Evolutionary conservation across 2,888 invertebrate species (phyloP).

Genomic region (Hypsopygia costalis): DNA sequence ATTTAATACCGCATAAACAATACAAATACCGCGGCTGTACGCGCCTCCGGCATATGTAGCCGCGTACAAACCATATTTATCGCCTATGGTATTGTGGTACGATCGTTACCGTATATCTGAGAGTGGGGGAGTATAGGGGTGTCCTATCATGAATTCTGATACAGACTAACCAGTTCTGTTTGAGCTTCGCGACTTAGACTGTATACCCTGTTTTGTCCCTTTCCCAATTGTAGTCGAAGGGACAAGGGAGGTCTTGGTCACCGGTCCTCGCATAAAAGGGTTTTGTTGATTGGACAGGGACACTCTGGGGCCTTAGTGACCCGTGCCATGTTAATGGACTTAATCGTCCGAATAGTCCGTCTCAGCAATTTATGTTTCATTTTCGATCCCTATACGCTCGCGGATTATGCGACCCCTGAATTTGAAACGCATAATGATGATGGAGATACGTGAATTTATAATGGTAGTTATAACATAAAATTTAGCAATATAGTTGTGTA

Average conservation of each 20-base stretch:
- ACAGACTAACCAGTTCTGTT: constrained; percentile 58
- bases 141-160: constrained; percentile 77
- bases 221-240: constrained; percentile 8
- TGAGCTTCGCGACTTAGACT: constrained; percentile 49
- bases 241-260: constrained; percentile 13
- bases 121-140: constrained; percentile 62
- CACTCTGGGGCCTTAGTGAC: constrained; percentile 55
- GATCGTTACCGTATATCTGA: constrained; percentile 75
- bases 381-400: constrained; percentile 74
- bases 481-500: constrained; percentile 3
- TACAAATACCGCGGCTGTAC: constrained; percentile 65
- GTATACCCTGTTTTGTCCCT: background rate
- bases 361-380: constrained; percentile 77
- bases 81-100: constrained; percentile 75
- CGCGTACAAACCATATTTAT: constrained; percentile 72
- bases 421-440: constrained; percentile 53
- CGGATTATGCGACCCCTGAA: constrained; percentile 66
- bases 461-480: constrained; percentile 23
- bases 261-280: constrained; percentile 47
- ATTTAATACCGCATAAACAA: constrained; percentile 78
- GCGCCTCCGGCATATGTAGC: constrained; percentile 61
- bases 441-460: constrained; percentile 63
- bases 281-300: constrained; percentile 68
- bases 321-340: constrained; percentile 74
- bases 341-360: constrained; percentile 74